These are phyloP conservation scores for Brachynemurus nebulosus DNA, from an alignment of 2,888 invertebrate genomes.

Conservation along the genomic window DNA sequence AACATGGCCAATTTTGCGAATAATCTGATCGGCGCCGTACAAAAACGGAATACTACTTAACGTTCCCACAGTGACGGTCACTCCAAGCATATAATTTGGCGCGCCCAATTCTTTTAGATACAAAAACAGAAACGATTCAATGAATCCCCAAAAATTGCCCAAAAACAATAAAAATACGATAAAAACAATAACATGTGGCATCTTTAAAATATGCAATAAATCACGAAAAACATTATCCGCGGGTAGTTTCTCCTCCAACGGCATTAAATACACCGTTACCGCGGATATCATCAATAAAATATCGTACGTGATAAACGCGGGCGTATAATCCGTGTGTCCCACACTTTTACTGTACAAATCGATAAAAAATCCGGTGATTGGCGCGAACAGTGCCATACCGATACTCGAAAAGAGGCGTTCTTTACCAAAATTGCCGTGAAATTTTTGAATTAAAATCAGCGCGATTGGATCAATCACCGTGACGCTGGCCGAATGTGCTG, in stretches of 20 bases:
- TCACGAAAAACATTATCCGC: constrained; percentile 66
- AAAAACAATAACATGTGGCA: constrained; percentile 67
- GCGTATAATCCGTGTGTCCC: constrained; percentile 71
- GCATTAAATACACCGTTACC: constrained; percentile 61
- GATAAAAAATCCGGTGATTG: constrained; percentile 64
- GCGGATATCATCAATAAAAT: constrained; percentile 57
- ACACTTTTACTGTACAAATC: constrained; percentile 51
- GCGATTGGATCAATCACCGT: constrained; percentile 83
- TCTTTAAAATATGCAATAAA: constrained; percentile 57
- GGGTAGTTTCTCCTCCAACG: constrained; percentile 60
- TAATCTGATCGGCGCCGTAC: constrained; percentile 71
- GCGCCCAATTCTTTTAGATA: constrained; percentile 74
- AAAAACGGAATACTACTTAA: constrained; percentile 73
- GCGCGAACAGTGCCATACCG: constrained; percentile 72
- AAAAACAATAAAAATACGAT: constrained; percentile 67
- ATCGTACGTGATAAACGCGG: constrained; percentile 77
- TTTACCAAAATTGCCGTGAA: constrained; percentile 68
- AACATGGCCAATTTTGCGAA: constrained; percentile 65
- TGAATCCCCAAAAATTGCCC: constrained; percentile 80
- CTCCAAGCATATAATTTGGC: constrained; percentile 66
- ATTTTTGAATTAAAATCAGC: constrained; percentile 70
- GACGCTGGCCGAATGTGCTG: constrained; percentile 71
- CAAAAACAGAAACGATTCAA: constrained; percentile 77
- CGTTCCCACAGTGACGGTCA: constrained; percentile 75
- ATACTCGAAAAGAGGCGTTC: constrained; percentile 68